A percentile compares a stretch with the other conserved stretches of the same genome.
Evolutionary conservation across 2,888 invertebrate species (phyloP).

Genomic region (Luperina nickerlii): DNA sequence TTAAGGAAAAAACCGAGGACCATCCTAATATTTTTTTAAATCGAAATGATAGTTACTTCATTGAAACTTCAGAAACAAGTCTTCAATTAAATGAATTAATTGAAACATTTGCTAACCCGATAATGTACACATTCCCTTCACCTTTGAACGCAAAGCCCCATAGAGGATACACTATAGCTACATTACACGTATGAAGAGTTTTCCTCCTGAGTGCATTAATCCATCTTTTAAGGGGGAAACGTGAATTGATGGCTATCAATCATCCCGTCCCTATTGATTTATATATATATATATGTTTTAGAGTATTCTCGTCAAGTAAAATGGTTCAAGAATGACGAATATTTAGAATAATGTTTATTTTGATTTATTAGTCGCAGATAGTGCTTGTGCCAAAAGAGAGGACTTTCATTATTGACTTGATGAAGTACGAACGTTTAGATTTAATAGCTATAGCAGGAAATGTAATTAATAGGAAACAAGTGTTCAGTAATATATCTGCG

Average conservation of each 20-base stretch:
- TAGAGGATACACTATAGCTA: constrained; percentile 39
- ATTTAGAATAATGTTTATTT: constrained; percentile 36
- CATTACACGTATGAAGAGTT: constrained; percentile 67
- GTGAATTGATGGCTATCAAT: constrained; percentile 70
- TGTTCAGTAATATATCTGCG: neutral
- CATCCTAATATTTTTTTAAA: neutral
- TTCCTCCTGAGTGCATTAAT: constrained; percentile 74
- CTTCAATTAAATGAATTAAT: constrained; percentile 3
- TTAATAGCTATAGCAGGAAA: constrained; percentile 23
- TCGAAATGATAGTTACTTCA: neutral
- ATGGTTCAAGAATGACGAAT: constrained; percentile 22
- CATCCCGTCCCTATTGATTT: constrained; percentile 59
- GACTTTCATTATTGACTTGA: constrained; percentile 24
- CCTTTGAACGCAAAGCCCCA: constrained; percentile 38
- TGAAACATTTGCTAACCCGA: constrained; percentile 7
- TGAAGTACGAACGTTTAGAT: constrained; percentile 9
- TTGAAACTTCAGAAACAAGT: neutral
- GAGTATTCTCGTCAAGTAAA: constrained; percentile 11
- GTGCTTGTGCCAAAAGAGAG: constrained; percentile 23
- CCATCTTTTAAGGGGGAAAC: constrained; percentile 64
- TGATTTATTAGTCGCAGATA: constrained; percentile 36
- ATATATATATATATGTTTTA: constrained; percentile 43
- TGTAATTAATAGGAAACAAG: neutral
- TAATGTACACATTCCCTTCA: constrained; percentile 32
- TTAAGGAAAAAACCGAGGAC: neutral